Evolutionary conservation across 2,888 invertebrate genomes (phyloP).

Genomic region (Chrysodeixis includens): DNA sequence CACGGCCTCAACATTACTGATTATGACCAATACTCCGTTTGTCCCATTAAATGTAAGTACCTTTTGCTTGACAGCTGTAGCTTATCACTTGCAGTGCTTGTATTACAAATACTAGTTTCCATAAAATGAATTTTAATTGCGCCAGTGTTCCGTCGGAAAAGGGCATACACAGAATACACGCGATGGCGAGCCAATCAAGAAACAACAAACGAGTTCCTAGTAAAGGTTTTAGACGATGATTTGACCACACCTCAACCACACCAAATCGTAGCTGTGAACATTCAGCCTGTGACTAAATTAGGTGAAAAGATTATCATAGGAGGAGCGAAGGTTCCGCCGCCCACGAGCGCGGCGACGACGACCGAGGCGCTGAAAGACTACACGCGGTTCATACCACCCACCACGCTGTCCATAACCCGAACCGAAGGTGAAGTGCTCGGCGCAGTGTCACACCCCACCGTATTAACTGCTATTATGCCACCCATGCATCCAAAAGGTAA

Average conservation of each 20-base stretch:
- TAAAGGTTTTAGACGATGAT: conserved; percentile 85
- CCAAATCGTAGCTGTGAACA: conserved; percentile 77
- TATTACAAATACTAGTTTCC: conserved; percentile 9
- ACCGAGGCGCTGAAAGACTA: conserved; percentile 68
- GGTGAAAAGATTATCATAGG: conserved; percentile 79
- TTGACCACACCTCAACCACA: conserved; percentile 64
- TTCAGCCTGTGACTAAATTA: conserved; percentile 67
- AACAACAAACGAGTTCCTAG: conserved; percentile 79
- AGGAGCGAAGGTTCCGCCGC: conserved; percentile 72
- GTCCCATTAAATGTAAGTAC: conserved; percentile 76
- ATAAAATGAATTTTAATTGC: conserved; percentile 25
- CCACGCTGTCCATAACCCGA: conserved; percentile 56
- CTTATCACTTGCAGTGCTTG: conserved; percentile 1
- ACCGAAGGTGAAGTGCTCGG: conserved; percentile 51
- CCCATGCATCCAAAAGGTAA: conserved; percentile 40
- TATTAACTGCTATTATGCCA: conserved; percentile 35
- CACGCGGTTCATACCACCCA: conserved; percentile 77
- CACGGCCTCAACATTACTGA: conserved; percentile 67
- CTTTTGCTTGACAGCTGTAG: conserved; percentile 1
- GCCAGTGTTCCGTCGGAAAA: conserved; percentile 75
- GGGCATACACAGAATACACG: conserved; percentile 77
- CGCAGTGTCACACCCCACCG: conserved; percentile 37
- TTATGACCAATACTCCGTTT: conserved; percentile 66
- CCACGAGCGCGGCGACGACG: conserved; percentile 44
- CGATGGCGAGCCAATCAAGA: conserved; percentile 77